These are phyloP conservation scores for Augochlorella aurata DNA, from an alignment of 2,888 invertebrate species.

Conservation along the genomic window DNA sequence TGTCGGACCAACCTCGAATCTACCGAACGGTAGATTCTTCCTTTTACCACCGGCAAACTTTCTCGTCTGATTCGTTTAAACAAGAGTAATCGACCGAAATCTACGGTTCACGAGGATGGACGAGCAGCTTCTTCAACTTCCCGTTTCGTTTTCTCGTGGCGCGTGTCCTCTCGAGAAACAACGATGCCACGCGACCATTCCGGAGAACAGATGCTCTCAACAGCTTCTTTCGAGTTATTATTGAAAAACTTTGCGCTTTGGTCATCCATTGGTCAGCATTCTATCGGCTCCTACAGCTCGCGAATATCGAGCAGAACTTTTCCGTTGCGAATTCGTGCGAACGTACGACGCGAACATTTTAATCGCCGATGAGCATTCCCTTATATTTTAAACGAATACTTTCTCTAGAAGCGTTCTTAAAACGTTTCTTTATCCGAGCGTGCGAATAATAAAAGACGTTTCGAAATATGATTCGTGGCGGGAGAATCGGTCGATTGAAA, in stretches of 20 bases:
- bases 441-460: no score
- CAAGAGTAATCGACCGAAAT: slow-evolving; percentile 40
- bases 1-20: slow-evolving; percentile 8
- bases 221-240: slow-evolving; percentile 7
- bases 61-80: slow-evolving; percentile 38
- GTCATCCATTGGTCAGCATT: background rate
- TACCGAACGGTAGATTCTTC: slow-evolving; percentile 5
- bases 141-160: background rate
- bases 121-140: background rate
- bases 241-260: background rate
- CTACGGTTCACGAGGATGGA: slow-evolving; percentile 6
- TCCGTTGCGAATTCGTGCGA: background rate
- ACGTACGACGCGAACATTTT: no score
- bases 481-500: background rate
- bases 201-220: background rate
- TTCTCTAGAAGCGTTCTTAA: no score
- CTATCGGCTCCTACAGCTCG: background rate
- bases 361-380: no score
- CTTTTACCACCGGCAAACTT: slow-evolving; percentile 20
- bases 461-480: no score
- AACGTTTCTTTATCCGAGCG: no score
- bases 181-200: background rate
- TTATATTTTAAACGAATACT: no score
- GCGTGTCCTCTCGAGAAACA: background rate
- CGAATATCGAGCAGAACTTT: background rate